Evolutionary conservation across 2,113 vertebrate genomes (phyloP).

Genomic region (Struthidea cinerea): DNA sequence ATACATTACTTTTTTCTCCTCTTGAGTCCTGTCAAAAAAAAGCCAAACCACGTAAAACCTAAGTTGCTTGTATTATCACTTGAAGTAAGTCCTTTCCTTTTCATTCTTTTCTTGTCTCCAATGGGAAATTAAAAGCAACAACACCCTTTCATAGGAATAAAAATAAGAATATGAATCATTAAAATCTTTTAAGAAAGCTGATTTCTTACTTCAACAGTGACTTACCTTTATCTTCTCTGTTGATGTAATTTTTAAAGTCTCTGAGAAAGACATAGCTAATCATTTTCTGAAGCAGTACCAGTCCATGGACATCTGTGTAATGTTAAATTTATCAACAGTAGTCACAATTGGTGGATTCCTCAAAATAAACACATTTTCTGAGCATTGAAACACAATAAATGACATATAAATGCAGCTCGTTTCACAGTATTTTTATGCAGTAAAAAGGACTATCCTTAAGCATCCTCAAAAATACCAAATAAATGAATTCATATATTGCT

Average conservation of each 20-base stretch:
- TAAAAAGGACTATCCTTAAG: background rate
- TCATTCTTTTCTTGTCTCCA: background rate
- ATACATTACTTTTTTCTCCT: background rate
- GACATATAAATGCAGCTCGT: background rate
- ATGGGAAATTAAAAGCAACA: background rate
- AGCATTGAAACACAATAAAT: background rate
- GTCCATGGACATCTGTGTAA: background rate
- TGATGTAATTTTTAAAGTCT: background rate
- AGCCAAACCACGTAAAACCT: background rate
- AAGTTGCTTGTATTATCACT: background rate
- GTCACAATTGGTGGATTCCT: background rate
- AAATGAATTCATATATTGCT: background rate
- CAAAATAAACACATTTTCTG: background rate
- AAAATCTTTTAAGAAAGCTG: background rate
- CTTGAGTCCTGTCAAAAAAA: background rate
- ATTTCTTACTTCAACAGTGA: background rate
- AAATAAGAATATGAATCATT: background rate
- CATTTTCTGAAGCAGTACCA: background rate
- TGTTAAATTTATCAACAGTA: background rate
- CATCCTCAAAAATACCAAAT: background rate
- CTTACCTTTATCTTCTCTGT: background rate
- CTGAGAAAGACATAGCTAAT: background rate
- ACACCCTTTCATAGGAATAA: background rate
- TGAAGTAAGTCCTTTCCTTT: background rate
- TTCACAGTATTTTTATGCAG: background rate